Percentiles rank a stretch among this genome's conserved stretches.
phyloP scores from a whole-genome alignment of 2,113 vertebrate genomes.

The Porphyrio hochstetteri region DNA sequence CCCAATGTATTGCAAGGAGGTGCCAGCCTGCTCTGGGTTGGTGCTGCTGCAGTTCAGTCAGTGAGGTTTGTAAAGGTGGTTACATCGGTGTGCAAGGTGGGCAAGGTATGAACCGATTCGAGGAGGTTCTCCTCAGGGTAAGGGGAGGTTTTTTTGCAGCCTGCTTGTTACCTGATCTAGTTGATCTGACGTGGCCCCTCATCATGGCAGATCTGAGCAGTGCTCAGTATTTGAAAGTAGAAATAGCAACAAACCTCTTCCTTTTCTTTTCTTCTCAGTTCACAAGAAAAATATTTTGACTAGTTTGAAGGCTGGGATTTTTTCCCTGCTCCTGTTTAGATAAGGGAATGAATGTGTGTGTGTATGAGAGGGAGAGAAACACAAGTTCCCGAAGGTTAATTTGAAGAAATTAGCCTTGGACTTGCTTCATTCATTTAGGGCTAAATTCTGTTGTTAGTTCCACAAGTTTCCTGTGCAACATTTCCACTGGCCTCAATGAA shows the following conservation, averaged over 20 bases:
- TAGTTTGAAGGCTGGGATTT: conserved; percentile 28
- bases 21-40: neutral
- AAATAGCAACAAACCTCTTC: conserved; percentile 50
- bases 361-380: neutral
- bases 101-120: neutral
- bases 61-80: neutral
- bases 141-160: conserved; percentile 5
- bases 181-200: neutral
- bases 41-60: neutral
- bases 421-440: neutral
- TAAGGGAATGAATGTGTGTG: conserved; percentile 1
- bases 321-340: conserved; percentile 10
- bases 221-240: neutral
- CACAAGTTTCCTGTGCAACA: neutral
- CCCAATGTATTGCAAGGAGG: neutral
- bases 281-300: conserved; percentile 58
- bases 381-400: neutral
- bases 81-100: neutral
- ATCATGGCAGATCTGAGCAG: neutral
- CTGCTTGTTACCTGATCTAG: conserved; percentile 13
- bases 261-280: conserved; percentile 45
- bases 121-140: neutral
- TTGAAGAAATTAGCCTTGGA: conserved; percentile 3
- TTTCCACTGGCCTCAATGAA: neutral
- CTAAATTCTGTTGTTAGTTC: neutral